A percentile compares a stretch with the other conserved stretches of the same genome.
These are phyloP conservation scores for Brachyrhaphis roseni DNA, from an alignment of 2,797 vertebrate genomes.

Conservation along the genomic window DNA sequence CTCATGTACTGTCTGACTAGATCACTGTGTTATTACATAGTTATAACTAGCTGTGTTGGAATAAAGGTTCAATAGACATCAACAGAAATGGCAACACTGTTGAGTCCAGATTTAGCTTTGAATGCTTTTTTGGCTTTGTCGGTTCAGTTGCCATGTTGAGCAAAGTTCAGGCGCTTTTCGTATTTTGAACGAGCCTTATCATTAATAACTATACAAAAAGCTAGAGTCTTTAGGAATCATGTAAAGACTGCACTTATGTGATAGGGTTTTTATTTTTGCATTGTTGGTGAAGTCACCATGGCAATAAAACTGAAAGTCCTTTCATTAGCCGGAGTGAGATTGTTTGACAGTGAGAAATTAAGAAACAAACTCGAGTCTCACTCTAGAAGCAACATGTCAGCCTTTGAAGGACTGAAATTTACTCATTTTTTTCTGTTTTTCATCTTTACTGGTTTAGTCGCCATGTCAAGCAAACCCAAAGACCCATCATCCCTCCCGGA, in stretches of 20 bases:
- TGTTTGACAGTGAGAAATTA: neutral
- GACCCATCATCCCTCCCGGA: conserved; percentile 76
- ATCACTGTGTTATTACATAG: neutral
- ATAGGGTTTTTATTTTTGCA: neutral
- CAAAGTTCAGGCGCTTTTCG: neutral
- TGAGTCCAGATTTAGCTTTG: neutral
- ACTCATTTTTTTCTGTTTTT: neutral
- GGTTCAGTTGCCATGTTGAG: neutral
- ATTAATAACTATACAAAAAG: neutral
- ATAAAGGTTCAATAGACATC: neutral
- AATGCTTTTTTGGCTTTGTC: neutral
- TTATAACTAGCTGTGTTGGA: neutral
- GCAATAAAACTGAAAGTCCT: neutral
- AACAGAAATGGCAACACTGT: neutral
- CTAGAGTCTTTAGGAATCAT: neutral
- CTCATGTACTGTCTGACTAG: neutral
- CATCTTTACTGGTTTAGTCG: conserved; percentile 74
- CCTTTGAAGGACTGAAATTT: neutral
- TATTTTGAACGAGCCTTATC: neutral
- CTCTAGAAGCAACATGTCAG: neutral
- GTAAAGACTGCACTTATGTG: neutral
- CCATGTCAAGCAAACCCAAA: conserved; percentile 91
- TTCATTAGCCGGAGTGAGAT: neutral
- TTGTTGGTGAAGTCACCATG: neutral
- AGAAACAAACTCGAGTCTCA: neutral